Evolutionary conservation across 2,797 vertebrate species (phyloP), one percentile per base, ranked within the genome.

Genomic region (Oceanodroma leucorhoa): DNA sequence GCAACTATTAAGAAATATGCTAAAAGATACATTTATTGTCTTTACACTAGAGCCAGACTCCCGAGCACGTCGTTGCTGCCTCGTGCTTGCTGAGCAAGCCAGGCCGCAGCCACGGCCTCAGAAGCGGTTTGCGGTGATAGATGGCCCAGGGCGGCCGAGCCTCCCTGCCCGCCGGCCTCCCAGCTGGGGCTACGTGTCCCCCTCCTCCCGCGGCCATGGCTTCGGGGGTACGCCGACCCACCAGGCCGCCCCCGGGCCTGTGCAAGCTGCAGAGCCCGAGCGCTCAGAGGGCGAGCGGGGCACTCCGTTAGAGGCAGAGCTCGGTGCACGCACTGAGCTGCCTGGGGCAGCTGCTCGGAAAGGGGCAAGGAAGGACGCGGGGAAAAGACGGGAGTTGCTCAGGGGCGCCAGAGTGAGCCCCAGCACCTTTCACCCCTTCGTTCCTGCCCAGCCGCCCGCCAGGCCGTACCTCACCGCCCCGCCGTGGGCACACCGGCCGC

Each of bases 11-110:
- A 17, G 17, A 34, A 57, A 51, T 3, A 30, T 1, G 4, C 60
- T 9, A 7, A 2, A 24, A 36, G 20, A 32, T 5, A 21, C 2
- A 3, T 1, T 19, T 21, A 14, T 24, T 57, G 15, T 6, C 36
- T 26, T 50, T 6, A 15, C 14, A 19, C 29, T 3, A 16, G 18
- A 18, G 60, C 72, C 40, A 2, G 16, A 2, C 34, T 26, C 26
- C 70, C 7, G 2, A 9, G 27, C 2, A 2, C 0, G 32, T 5
- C 1, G 17, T 0, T 16, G 20, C 45, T 7, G 45, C 55, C 45
- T 6, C 6, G 2, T 2, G 69, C 66, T 4, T 0, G 23, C 72
- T 11, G 20, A 13, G 21, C 24, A 1, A 2, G 53, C 0, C n/a
- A 7, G 30, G 77, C 64, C 22, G 8, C 40, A 3, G 50, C 41